Conservation (phyloP, 2,797 vertebrate species). For the Okamejei kenojei region DNA sequence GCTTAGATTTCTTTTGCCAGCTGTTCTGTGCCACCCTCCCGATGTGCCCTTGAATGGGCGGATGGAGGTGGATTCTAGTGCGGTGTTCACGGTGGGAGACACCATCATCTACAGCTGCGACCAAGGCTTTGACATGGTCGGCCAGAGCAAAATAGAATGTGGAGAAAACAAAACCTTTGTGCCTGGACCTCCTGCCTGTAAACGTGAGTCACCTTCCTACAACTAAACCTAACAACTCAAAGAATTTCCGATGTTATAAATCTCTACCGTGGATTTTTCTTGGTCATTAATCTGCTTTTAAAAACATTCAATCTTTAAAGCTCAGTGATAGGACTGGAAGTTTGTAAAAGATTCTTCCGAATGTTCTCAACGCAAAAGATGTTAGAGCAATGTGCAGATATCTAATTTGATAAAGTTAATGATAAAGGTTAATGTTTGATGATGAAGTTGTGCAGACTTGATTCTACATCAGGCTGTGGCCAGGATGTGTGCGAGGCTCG, state of each 20-base stretch:
- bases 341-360: background rate
- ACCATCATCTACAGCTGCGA: conserved; percentile 43
- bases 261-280: background rate
- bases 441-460: no score
- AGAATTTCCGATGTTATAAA: background rate
- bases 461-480: no score
- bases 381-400: no score
- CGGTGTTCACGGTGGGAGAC: conserved; percentile 39
- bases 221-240: background rate
- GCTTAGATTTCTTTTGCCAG: conserved; percentile 46
- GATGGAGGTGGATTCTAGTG: background rate
- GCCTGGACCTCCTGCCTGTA: conserved; percentile 48
- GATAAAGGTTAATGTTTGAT: background rate
- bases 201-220: background rate
- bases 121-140: conserved; percentile 43
- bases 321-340: background rate
- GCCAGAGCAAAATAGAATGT: background rate
- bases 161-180: conserved; percentile 42
- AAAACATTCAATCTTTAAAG: background rate
- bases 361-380: no score
- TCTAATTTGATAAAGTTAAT: no score
- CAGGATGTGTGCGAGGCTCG: no score
- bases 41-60: conserved; percentile 37
- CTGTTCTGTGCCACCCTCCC: conserved; percentile 49
- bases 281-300: background rate